Evolutionary conservation across 2,888 invertebrate species (phyloP), one percentile per base, ranked within the genome.

Genomic region (Lasioglossum oenotherae): DNA sequence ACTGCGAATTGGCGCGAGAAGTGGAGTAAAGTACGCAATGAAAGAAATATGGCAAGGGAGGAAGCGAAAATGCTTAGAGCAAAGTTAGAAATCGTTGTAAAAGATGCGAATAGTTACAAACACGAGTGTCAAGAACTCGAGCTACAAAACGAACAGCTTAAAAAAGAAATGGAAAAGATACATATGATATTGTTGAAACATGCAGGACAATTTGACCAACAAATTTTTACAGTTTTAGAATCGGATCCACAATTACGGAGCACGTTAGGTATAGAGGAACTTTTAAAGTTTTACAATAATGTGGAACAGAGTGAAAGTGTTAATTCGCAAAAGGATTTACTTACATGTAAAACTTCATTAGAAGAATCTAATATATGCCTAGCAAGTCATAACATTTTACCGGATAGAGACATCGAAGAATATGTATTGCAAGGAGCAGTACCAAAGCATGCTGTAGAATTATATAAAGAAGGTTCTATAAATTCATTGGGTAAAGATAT

Each of bases 1-100:
- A 99, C 99, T 0, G 98, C 99, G 0, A 98, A 98, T 94, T 99
- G 99, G 99, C 96, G 98, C 57, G 98, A 98, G 94, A 99, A 99
- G 94, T 99, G 99, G 99, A 98, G 98, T 96, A 97, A 99, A 96
- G 97, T 98, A 91, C 97, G 99, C 80, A 98, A 97, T 94, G 99
- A 99, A 95, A 96, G 99, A 41, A 99, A 99, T 94, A 98, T 98
- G 94, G 98, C 99, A 0, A 96, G 99, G 64, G 99, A 99, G 92
- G 99, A 99, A 95, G 97, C 97, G 2, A 98, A 98, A 94, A 97
- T 97, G 90, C 94, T 98, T 5, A 97, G 98, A 91, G 96, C 96
- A 60, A 98, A 98, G 96, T 95, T 98, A 57, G 99, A 99, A 93
- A 95, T 96, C 14, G 96, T 97, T 1, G 95, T 97, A 85, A 98